Conservation (phyloP, 2,888 invertebrate genomes). For the Protonemura montana region DNA sequence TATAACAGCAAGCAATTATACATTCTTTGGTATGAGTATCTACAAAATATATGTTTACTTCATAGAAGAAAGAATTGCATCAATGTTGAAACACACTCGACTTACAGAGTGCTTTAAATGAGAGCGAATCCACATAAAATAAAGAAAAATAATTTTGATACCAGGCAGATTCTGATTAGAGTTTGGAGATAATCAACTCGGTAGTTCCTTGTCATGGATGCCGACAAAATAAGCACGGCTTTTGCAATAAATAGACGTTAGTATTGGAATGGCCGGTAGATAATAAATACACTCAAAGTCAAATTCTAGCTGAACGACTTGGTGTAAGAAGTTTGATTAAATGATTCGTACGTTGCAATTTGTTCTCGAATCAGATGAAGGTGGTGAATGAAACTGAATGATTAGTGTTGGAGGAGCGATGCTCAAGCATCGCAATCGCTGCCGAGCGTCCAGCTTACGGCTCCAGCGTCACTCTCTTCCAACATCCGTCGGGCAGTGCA, state of each 20-base stretch:
- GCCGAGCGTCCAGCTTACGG: constrained; percentile 59
- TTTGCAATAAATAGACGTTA: not conserved
- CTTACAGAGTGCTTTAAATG: not conserved
- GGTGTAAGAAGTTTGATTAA: not conserved
- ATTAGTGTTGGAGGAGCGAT: not conserved
- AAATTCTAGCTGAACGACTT: not conserved
- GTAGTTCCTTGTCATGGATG: not conserved
- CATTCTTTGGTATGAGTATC: constrained; percentile 45
- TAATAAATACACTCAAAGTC: not conserved
- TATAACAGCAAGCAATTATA: constrained; percentile 36
- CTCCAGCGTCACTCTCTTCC: constrained; percentile 79
- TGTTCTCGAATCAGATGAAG: not conserved
- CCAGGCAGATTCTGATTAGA: not conserved
- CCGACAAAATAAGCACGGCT: not conserved
- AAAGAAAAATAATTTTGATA: not conserved
- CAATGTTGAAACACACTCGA: not conserved
- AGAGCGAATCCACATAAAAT: not conserved
- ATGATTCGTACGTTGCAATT: not conserved
- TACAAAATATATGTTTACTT: constrained; percentile 38
- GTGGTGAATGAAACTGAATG: not conserved
- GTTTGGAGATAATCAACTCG: not conserved
- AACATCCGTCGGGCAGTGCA: constrained; percentile 82
- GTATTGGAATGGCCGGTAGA: constrained; percentile 1
- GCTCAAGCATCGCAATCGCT: not conserved
- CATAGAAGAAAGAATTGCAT: constrained; percentile 18